phyloP scores from a whole-genome alignment of 1,140 invertebrate species.

The Dufourea novaeangliae region DNA sequence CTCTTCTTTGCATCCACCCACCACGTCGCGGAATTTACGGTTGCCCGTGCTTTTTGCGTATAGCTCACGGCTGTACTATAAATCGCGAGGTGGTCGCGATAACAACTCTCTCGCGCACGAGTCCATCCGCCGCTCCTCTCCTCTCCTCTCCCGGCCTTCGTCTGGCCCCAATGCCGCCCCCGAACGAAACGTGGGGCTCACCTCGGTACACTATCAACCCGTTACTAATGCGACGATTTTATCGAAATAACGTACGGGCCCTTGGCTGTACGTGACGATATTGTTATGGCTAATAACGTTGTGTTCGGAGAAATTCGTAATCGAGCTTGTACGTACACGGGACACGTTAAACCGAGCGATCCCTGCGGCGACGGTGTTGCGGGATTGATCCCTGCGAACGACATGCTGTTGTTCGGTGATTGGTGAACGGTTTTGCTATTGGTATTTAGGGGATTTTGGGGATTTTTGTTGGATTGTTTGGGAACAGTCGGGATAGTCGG shows the following conservation, averaged over 20 bases:
- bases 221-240: constrained; percentile 56
- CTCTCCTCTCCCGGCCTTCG: not conserved
- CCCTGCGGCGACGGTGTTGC: too few species aligned
- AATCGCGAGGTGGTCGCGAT: constrained; percentile 52
- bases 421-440: too few species aligned
- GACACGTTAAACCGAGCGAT: too few species aligned
- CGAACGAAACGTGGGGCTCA: too few species aligned
- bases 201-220: constrained; percentile 15
- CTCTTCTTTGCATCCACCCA: not conserved
- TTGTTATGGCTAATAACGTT: constrained; percentile 34
- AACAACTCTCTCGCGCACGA: constrained; percentile 50
- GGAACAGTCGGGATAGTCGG: too few species aligned
- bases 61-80: constrained; percentile 48
- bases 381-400: too few species aligned
- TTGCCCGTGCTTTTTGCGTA: constrained; percentile 53
- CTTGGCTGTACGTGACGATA: constrained; percentile 32
- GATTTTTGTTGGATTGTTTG: too few species aligned
- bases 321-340: not conserved
- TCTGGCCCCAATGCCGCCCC: not conserved
- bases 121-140: constrained; percentile 25
- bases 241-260: constrained; percentile 34
- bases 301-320: constrained; percentile 1
- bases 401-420: too few species aligned
- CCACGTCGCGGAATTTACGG: constrained; percentile 31
- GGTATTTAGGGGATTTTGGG: too few species aligned